Conservation (phyloP, 2,797 vertebrate genomes). For the Moxostoma hubbsi region DNA sequence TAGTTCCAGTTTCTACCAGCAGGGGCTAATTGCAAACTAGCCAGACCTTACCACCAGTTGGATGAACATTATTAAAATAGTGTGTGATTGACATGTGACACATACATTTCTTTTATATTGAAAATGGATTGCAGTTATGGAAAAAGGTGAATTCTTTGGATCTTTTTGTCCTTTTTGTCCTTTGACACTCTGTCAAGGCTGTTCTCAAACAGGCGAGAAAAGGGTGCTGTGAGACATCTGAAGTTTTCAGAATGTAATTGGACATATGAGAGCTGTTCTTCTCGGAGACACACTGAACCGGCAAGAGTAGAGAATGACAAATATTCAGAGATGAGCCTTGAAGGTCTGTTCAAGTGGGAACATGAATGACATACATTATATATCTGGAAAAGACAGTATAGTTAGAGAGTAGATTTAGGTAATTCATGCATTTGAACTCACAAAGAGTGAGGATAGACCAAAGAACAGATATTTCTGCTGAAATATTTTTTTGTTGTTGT, state of each 20-base stretch:
- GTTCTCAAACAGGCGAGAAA: slow-evolving; percentile 41
- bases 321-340: slow-evolving; percentile 42
- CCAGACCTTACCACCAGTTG: not conserved
- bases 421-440: not conserved
- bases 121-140: slow-evolving; percentile 7
- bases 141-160: not conserved
- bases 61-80: not conserved
- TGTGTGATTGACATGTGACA: not conserved
- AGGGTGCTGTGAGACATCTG: slow-evolving; percentile 32
- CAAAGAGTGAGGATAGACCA: too few species aligned
- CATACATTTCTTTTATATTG: not conserved
- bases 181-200: slow-evolving; percentile 48
- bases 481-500: not conserved
- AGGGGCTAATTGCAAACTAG: not conserved
- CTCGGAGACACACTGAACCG: slow-evolving; percentile 10
- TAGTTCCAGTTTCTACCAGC: not conserved
- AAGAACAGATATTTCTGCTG: too few species aligned
- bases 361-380: slow-evolving; percentile 11
- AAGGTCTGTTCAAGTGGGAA: slow-evolving; percentile 26
- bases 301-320: slow-evolving; percentile 25
- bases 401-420: not conserved
- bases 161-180: slow-evolving; percentile 26
- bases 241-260: slow-evolving; percentile 53
- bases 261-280: slow-evolving; percentile 23
- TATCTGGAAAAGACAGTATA: not conserved